Evolutionary conservation across 2,888 invertebrate genomes (phyloP).

Genomic region (Thymelicus sylvestris): DNA sequence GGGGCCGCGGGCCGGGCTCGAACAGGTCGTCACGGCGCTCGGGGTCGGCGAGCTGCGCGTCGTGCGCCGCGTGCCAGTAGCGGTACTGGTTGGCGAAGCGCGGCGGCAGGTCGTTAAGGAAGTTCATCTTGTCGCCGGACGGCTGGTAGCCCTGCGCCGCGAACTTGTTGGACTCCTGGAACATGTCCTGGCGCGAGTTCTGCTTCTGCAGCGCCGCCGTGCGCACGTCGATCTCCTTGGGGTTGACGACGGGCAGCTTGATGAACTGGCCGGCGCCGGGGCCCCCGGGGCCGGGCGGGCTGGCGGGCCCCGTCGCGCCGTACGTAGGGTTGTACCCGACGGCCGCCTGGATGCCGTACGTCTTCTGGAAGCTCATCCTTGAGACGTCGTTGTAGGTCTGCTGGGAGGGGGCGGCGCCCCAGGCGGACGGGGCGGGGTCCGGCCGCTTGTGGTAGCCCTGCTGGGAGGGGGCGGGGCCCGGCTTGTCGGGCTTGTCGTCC

Average conservation of each 20-base stretch:
- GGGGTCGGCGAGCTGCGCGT: constrained; percentile 67
- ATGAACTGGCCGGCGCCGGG: constrained; percentile 60
- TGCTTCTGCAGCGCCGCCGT: constrained; percentile 79
- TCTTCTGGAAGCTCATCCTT: constrained; percentile 58
- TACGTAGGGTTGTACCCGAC: constrained; percentile 65
- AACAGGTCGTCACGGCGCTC: constrained; percentile 71
- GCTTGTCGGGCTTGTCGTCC: constrained; percentile 70
- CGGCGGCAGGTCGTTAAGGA: constrained; percentile 75
- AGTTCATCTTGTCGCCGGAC: constrained; percentile 76
- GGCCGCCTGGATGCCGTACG: constrained; percentile 66
- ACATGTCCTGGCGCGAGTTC: constrained; percentile 68
- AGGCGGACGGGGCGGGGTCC: constrained; percentile 38
- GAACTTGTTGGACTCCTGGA: constrained; percentile 70
- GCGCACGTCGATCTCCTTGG: constrained; percentile 81
- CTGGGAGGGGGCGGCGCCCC: constrained; percentile 50
- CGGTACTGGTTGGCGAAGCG: constrained; percentile 78
- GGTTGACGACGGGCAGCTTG: constrained; percentile 77
- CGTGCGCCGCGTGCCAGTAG: constrained; percentile 73
- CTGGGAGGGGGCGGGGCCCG: constrained; percentile 53
- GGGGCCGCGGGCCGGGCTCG: constrained; percentile 57
- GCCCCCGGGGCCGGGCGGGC: constrained; percentile 40
- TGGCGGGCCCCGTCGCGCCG: constrained; percentile 37
- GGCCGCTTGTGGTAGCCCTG: constrained; percentile 56
- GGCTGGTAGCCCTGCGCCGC: constrained; percentile 67
- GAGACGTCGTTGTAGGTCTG: constrained; percentile 54